These are phyloP conservation scores for Holacanthella duospinosa DNA, from an alignment of 2,888 invertebrate genomes.

Conservation along the genomic window DNA sequence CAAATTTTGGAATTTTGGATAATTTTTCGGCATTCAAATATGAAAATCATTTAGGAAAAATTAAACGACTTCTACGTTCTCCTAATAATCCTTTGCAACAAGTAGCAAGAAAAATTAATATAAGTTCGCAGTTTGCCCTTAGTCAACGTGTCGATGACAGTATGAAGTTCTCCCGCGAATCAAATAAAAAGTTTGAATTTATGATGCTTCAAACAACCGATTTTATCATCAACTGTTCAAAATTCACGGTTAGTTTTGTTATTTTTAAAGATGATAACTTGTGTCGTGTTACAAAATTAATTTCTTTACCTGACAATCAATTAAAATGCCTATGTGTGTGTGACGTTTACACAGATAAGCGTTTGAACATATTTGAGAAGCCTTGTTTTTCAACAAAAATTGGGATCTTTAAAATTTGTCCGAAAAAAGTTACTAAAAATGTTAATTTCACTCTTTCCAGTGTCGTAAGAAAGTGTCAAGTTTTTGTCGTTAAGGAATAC, in stretches of 20 bases:
- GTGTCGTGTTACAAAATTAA: neutral
- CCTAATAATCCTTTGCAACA: neutral
- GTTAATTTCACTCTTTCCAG: too few relatives aligned
- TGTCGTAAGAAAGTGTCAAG: neutral
- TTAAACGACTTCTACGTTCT: neutral
- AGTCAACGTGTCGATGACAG: too few relatives aligned
- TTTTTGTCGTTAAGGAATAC: neutral
- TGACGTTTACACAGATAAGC: neutral
- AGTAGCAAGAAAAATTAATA: neutral
- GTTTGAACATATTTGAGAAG: neutral
- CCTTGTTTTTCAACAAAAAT: neutral
- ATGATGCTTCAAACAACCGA: neutral
- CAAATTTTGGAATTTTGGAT: neutral
- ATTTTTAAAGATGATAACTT: neutral
- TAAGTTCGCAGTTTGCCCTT: neutral
- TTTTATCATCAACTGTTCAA: neutral
- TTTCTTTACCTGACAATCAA: neutral
- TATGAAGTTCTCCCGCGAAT: too few relatives aligned
- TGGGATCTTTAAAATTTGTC: neutral
- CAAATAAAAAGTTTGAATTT: too few relatives aligned
- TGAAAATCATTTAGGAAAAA: neutral
- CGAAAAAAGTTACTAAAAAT: too few relatives aligned
- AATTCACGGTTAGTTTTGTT: neutral
- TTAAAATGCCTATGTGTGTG: neutral
- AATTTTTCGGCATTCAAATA: neutral